Base-by-base conservation (phyloP, 1,140 invertebrate genomes). In the Sogatella furcifera region DNA sequence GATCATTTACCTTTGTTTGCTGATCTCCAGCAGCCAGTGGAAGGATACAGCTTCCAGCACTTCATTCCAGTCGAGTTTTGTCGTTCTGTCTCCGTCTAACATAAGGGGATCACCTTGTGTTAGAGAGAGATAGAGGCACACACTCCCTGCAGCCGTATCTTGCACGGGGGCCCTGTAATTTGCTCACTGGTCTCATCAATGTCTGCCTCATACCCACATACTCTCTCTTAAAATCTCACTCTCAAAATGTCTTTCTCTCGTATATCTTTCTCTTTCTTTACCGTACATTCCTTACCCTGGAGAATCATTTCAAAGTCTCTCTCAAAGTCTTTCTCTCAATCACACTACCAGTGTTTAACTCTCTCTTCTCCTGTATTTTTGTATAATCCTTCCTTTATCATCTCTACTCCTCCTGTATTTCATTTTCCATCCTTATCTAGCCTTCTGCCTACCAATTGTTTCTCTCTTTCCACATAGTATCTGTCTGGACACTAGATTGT, bases 1-100 rank as follows among this genome's bases (percentile, higher is more conserved):
- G 46, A 49, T 49, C 46, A 49, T 49, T 49, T 49, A 49, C 46
- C 46, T 49, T 49, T 49, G 46, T 49, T 49, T 49, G 46, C 21
- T 19, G 46, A 49, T 49, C 46, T 17, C 46, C 46, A 49, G 46
- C 46, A 49, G 46, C 46, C 14, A 19, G 21, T 19, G 15, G 46
- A 8, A 1, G 34, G 9, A 1, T 10, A 11, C 34, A 38, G 34
- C 34, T 38, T 38, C 34, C 34, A 38, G 34, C 34, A 38, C 34
- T 38, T 38, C 34, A 38, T 38, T 38, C 34, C 34, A 38, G 34
- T 38, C 11, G 34, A 38, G 34, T 4, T 38, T n/a, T n/a, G n/a
- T n/a, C n/a, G n/a, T n/a, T n/a, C n/a, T n/a, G n/a, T n/a, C n/a
- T n/a, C n/a, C n/a, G n/a, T n/a, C n/a, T n/a, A n/a, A n/a, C n/a